Percentiles rank a stretch among this genome's conserved stretches.
Evolutionary conservation across 37 sponge, comb jelly and placozoan species (phyloP).

Genomic region (Haliclona indistincta): DNA sequence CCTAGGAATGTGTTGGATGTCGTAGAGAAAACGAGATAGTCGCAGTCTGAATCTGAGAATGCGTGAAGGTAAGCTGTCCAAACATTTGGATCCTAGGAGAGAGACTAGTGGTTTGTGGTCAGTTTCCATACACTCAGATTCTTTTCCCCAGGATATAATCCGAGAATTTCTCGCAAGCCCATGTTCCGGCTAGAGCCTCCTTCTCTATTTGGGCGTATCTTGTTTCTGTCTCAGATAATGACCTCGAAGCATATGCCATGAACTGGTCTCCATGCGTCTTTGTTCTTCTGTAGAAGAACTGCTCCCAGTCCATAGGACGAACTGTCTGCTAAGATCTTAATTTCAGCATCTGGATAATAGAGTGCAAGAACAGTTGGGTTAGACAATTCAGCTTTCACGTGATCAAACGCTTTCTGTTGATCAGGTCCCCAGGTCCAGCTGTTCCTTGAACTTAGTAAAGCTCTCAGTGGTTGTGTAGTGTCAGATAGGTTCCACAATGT

Average conservation of each 20-base stretch:
- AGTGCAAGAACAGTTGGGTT: conserved; percentile 20
- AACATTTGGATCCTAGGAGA: conserved; percentile 18
- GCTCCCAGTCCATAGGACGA: conserved; percentile 40
- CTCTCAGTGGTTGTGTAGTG: conserved; percentile 29
- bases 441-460: conserved; percentile 7
- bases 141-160: conserved; percentile 27
- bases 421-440: conserved; percentile 27
- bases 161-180: conserved; percentile 56
- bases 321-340: conserved; percentile 26
- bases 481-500: no score
- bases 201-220: conserved; percentile 57
- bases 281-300: conserved; percentile 16
- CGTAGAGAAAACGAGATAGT: no score
- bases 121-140: conserved; percentile 28
- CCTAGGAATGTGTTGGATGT: no score
- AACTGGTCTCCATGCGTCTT: conserved; percentile 23
- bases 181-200: conserved; percentile 42
- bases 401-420: conserved; percentile 17
- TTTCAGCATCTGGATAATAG: conserved; percentile 16
- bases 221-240: conserved; percentile 36
- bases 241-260: conserved; percentile 46
- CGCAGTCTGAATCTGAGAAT: no score
- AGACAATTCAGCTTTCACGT: conserved; percentile 29
- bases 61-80: no score
- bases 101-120: conserved; percentile 56